Base-by-base conservation (phyloP, 2,888 invertebrate species). In the Parthenolecanium corni region DNA sequence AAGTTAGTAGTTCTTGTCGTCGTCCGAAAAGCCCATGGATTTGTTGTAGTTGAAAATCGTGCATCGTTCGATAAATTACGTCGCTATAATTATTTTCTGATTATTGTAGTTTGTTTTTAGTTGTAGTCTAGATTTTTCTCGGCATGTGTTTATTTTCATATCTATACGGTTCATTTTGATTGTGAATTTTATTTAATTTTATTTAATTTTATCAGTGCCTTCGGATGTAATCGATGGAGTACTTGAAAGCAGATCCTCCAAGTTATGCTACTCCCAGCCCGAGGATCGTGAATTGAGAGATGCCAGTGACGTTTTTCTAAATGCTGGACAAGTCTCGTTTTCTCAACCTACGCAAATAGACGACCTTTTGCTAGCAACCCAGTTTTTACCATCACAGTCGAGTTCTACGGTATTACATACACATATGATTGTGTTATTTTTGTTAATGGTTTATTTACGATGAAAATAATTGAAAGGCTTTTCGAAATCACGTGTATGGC, bases 271-370 rank as follows among this genome's bases (percentile, higher is more conserved):
- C 36, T 76, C 76, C 0, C 77, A 77, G 68, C 76, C 77, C 68
- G 52, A 54, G 47, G 53, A 63, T 23, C 14, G 18, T 25, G 12
- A n/a, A 12, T 46, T 25, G 11, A 16, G 16, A 14, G 70, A 20
- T 63, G 65, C 12, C 69, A 20, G 6, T 6, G 11, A 51, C 46
- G 21, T 56, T 16, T 1, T 2, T 1, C 42, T 18, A 21, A n/a
- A 11, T 11, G 38, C 54, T 31, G 53, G 56, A 40, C 53, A 76
- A 67, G 79, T 85, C 68, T 84, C 85, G 71, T 90, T 89, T 78
- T 93, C 94, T 31, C 94, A 94, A 74, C 93, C 94, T 1, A 83
- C 84, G 40, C 81, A 84, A 69, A 78, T 87, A 65, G 90, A 90
- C 69, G 85, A 91, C 76, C 77, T 93, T 71, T 76, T 92, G 70